Evolutionary conservation across 2,797 vertebrate genomes (phyloP), one percentile per base, ranked within the genome.

Genomic region (Psittacula echo): DNA sequence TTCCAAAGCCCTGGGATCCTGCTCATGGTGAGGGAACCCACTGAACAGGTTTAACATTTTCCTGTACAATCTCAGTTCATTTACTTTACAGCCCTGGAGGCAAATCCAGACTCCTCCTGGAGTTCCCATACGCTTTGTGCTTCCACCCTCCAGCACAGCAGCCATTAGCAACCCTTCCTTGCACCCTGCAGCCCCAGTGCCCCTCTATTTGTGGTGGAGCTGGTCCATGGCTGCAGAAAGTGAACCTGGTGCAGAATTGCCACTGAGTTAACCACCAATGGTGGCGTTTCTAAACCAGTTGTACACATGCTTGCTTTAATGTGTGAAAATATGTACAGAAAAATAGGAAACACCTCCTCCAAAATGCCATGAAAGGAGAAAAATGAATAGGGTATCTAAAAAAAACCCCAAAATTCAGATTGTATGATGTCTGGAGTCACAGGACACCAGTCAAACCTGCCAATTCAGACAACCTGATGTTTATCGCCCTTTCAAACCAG

Each of bases 31-130:
- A 68, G 62, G 54, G 68, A 89, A 84, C 89, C 5, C 1, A 94
- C 93, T 20, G 75, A 95, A 89, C 92, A 85, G 89, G 92, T 93
- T 95, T 85, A 26, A 39, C 54, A 3, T 89, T 92, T 87, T 95
- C 32, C 0, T 66, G n/a, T 75, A 54, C 30, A 13, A 29, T n/a
- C 73, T 41, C 21, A 84, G 47, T 50, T 73, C 51, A 5, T 41
- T 21, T 37, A 65, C 11, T 48, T 29, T 50, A 20, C 32, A 60
- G 76, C 83, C 90, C 94, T 67, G 2, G 1, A 64, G 94, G 88
- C 85, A 91, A 91, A 94, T 5, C 75, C 0, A 0, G 56, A 7
- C 68, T 91, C 53, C 54, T 94, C 71, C 50, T 47, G 56, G 65
- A 70, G 82, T 15, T 95, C 72, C 82, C 93, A 12, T 22, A 26